These are phyloP conservation scores for Plusia festucae DNA, from an alignment of 2,888 invertebrate genomes.

Conservation along the genomic window DNA sequence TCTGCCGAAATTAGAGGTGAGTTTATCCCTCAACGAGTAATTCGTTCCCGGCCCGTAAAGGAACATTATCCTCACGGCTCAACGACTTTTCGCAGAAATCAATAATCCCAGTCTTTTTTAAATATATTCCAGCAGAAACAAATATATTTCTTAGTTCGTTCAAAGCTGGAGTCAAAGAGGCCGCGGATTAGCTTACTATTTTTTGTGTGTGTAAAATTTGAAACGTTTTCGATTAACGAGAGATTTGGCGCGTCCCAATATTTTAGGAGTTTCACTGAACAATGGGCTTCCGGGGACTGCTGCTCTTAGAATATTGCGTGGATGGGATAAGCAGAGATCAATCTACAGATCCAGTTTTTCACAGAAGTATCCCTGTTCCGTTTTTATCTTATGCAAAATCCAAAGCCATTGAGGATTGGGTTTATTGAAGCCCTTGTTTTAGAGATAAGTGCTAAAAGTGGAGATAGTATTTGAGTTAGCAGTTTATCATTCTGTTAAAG, in stretches of 20 bases:
- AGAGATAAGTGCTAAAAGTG: constrained; percentile 21
- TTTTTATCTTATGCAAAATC: constrained; percentile 56
- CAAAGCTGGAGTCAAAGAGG: constrained; percentile 79
- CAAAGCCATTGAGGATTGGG: constrained; percentile 27
- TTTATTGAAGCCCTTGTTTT: constrained; percentile 34
- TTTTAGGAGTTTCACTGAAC: constrained; percentile 75
- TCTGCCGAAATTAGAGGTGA: constrained; percentile 82
- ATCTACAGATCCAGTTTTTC: constrained; percentile 74
- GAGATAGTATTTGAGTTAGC: constrained; percentile 17
- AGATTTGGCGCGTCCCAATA: constrained; percentile 82
- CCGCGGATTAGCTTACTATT: constrained; percentile 85
- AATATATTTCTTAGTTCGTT: constrained; percentile 75
- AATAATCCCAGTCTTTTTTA: constrained; percentile 86
- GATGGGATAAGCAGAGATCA: constrained; percentile 66
- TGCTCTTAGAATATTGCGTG: constrained; percentile 76
- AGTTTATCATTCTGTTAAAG: constrained; percentile 7
- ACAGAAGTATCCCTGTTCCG: constrained; percentile 66
- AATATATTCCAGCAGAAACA: constrained; percentile 81
- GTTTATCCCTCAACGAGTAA: constrained; percentile 87
- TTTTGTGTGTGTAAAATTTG: constrained; percentile 80
- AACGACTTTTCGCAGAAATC: constrained; percentile 84
- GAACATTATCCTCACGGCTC: constrained; percentile 83
- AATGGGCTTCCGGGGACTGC: constrained; percentile 83
- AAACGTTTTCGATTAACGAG: constrained; percentile 83
- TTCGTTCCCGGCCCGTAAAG: constrained; percentile 82